Base-by-base conservation (phyloP, 2,888 invertebrate species). In the Terebella lapidaria region DNA sequence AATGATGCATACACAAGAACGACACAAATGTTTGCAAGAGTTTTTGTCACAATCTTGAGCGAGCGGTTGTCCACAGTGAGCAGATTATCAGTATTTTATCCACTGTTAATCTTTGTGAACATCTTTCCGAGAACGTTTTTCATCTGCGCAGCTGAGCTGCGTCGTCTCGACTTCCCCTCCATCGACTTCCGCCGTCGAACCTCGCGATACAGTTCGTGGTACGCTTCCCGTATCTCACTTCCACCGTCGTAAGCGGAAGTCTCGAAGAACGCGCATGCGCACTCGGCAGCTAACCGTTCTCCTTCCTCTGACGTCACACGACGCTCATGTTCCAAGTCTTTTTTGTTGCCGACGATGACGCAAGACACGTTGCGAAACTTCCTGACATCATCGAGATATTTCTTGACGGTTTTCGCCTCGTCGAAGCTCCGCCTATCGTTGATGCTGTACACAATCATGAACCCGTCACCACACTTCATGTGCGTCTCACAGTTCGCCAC, bases 241-340 rank as follows among this genome's bases (percentile, higher is more conserved):
- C 74, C 72, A 2, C 77, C 78, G 57, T 79, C 78, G 60, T 74
- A 73, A 27, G 78, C 79, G 26, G 75, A 77, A 24, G 72, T 79
- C 60, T 78, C 78, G 65, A 71, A 76, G 64, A 76, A 78, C 1
- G 74, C 75, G 62, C 75, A 74, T 45, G 74, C 74, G 71, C 74
- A 69, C 26, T 77, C 75, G 2, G 69, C 64, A 1, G 78, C 76
- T 30, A 75, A 52, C 1, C 67, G 64, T 61, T 76, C 74, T 4
- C 77, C 78, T 58, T 78, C 77, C 2, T 61, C 64, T 3, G 63
- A 58, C 3, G 66, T 68, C 2, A 78, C 73, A 51, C 68, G 59
- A 22, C 77, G 47, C 26, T 47, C 24, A 60, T 76, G 75, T 1
- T 72, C 67, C 22, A 75, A 66, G 63, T 75, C 76, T 15, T 66